phyloP scores from a whole-genome alignment of 2,888 invertebrate species.

The Drosophila longiperda region DNA sequence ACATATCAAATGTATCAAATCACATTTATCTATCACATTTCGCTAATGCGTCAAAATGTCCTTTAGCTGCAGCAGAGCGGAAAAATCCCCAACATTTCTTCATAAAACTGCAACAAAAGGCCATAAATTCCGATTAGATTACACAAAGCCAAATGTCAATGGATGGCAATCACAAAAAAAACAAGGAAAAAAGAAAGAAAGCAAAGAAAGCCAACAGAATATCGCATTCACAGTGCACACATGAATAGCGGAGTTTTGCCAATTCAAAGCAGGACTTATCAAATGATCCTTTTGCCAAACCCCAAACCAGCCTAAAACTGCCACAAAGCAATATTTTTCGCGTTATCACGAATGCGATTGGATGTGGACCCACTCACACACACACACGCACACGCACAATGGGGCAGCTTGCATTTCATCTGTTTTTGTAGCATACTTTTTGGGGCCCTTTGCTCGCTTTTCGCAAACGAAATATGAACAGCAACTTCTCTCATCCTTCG shows the following conservation, averaged over 20 bases:
- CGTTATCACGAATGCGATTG: conserved; percentile 62
- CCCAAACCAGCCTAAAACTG: conserved; percentile 12
- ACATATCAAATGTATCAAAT: conserved; percentile 21
- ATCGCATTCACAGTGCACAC: conserved; percentile 53
- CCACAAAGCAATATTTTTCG: conserved; percentile 27
- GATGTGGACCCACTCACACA: conserved; percentile 14
- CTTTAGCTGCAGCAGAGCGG: conserved; percentile 17
- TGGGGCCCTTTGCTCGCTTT: conserved; percentile 12
- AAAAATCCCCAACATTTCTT: conserved; percentile 7
- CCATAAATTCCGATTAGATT: conserved; percentile 82
- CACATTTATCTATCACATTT: conserved; percentile 26
- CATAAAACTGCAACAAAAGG: conserved; percentile 64
- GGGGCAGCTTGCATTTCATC: conserved; percentile 16
- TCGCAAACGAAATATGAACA: conserved; percentile 29
- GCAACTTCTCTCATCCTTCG: conserved; percentile 31
- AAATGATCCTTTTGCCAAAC: conserved; percentile 29
- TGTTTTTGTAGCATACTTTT: conserved; percentile 55
- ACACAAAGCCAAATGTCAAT: conserved; percentile 74
- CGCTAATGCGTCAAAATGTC: conserved; percentile 31
- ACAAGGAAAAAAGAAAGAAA: conserved; percentile 5
- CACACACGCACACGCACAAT: not conserved
- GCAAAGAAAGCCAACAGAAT: conserved; percentile 31
- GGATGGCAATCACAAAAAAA: conserved; percentile 28
- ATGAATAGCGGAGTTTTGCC: conserved; percentile 22
- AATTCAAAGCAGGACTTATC: conserved; percentile 51